Conservation (phyloP, 2,797 vertebrate genomes). For the Neopelma chrysocephalum region DNA sequence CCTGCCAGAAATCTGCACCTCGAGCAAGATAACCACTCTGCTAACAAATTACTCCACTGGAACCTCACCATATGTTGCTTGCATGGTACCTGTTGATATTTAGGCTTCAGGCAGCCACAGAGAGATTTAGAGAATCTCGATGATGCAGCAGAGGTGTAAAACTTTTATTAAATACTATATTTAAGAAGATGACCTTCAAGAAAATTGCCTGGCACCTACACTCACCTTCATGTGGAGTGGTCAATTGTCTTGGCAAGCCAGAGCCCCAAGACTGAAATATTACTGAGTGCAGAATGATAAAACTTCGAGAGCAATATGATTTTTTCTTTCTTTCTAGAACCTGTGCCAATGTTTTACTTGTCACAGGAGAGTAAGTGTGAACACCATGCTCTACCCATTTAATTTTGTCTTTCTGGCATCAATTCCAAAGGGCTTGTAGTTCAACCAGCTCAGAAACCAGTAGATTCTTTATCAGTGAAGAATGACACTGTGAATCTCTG, state of each 20-base stretch:
- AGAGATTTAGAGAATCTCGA: not conserved
- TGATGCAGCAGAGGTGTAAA: not conserved
- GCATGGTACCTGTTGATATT: constrained; percentile 56
- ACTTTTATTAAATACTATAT: not conserved
- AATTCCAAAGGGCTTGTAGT: not conserved
- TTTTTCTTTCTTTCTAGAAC: not conserved
- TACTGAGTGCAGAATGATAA: not conserved
- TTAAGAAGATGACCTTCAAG: constrained; percentile 13
- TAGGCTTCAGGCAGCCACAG: not conserved
- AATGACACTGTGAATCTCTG: fast-evolving
- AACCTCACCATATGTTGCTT: constrained; percentile 51
- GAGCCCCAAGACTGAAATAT: not conserved
- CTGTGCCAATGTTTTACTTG: not conserved
- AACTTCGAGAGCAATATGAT: not conserved
- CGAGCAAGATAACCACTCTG: constrained; percentile 27
- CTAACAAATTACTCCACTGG: constrained; percentile 50
- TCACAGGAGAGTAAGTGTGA: not conserved
- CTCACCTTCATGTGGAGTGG: not conserved
- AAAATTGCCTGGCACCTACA: not conserved
- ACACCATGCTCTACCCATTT: not conserved
- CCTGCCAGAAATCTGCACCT: constrained; percentile 32
- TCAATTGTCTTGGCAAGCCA: not conserved
- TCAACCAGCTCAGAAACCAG: not conserved
- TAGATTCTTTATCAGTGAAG: not conserved
- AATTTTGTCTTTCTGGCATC: not conserved